Base-by-base conservation (phyloP, 2,113 vertebrate genomes). In the Caloenas nicobarica region DNA sequence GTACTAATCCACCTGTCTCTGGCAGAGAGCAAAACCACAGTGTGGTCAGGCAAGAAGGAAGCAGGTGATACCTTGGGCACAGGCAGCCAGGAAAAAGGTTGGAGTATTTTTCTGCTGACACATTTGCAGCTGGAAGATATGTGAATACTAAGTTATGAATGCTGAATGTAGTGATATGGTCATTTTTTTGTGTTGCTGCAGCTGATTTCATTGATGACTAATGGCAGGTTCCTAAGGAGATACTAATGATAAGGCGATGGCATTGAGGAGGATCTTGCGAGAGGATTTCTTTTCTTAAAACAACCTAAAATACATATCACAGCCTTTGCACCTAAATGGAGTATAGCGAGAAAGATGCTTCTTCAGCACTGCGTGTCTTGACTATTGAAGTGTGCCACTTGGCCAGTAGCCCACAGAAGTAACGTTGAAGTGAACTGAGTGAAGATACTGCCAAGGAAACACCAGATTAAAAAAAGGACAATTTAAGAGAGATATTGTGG, bases 21-120 rank as follows among this genome's bases (percentile, higher is more conserved):
- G 53, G 15, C 2, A 10, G 33, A 0, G 1, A 72, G 28, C 0
- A 50, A 1, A 51, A 44, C 7, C 1, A 1, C 57, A 34, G 33
- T 7, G 23, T 44, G 53, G 57, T 72, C 65, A 61, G 61, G 70
- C n/a, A 33, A 13, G 42, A 34, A 66, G 26, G 57, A 86, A 51
- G 53, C 48, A 56, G 48, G 70, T 2, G 0, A 10, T 74, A 9
- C 15, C 28, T 66, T 2, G 0, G 0, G 25, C 56, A 33, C 13
- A 22, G 53, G 28, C 56, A 50, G 51, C 51, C 33, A 51, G 62
- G 71, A 31, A 65, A 68, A 83, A 65, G 62, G 76, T 56, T 33
- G 65, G 38, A 79, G 44, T 42, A 60, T 11, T 60, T 85, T 70
- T 91, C 26, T 79, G 38, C 38, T 3, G 16, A 9, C 51, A 56